Base-by-base conservation (phyloP, 2,113 vertebrate genomes). In the Mirounga angustirostris region DNA sequence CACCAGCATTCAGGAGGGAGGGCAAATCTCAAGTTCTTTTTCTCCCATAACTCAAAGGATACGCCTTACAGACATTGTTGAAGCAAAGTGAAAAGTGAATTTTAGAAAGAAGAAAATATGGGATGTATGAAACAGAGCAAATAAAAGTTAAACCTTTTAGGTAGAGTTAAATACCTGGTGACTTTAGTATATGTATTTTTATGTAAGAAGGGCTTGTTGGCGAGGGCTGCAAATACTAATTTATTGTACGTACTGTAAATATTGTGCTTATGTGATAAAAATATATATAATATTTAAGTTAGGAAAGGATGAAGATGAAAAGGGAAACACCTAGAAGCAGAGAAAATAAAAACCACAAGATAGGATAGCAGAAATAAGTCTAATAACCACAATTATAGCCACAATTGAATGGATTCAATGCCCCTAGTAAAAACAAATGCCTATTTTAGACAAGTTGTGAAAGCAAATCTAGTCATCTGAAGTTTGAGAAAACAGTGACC, bases 401-500 rank as follows among this genome's bases (percentile, higher is more conserved):
- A 56, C 33, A 46, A 8, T 33, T 56, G 73, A 71, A 63, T 30
- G 21, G 46, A 69, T 36, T 87, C 59, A 40, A 0, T 19, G 36
- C 46, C 7, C 5, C 40, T 50, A 30, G 7, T 61, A 30, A 84
- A 95, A 58, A 71, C 46, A n/a, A 24, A n/a, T 9, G 30, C 30
- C 50, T 79, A 79, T 65, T 91, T 76, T 26, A 69, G 50, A 30
- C 7, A 21, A 56, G 22, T n/a, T 81, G 59, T 76, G 69, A 84
- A 91, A 85, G 50, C n/a, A 81, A 89, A 61, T 78, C 13, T 54
- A 36, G 74, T 87, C 63, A 78, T 52, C 26, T 46, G 79, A 78
- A 92, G 76, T 91, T 73, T 79, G 65, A 79, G 33, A 87, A 95
- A 89, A 91, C 76, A 85, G 73, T 71, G 14, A 65, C 78, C 63